Percentiles rank a stretch among this genome's conserved stretches.
phyloP scores from a whole-genome alignment of 2,888 invertebrate genomes.

The Cataglyphis cursor region DNA sequence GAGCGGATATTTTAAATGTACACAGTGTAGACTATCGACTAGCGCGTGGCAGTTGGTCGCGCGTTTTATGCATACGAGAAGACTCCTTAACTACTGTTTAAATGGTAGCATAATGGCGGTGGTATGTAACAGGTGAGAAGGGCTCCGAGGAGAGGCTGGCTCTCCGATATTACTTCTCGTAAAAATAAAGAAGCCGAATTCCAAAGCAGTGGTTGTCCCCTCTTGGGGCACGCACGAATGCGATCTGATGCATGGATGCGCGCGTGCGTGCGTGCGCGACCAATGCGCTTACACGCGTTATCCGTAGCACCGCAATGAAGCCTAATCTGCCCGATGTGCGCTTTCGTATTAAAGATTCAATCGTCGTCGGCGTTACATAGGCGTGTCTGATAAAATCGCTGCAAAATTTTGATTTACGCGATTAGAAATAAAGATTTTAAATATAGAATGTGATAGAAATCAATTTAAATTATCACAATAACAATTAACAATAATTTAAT shows the following conservation, averaged over 20 bases:
- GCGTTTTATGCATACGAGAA: slow-evolving; percentile 67
- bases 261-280: neutral
- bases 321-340: slow-evolving; percentile 36
- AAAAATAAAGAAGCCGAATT: slow-evolving; percentile 84
- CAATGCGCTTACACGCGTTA: slow-evolving; percentile 33
- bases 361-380: neutral
- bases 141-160: slow-evolving; percentile 77
- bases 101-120: slow-evolving; percentile 74
- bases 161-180: slow-evolving; percentile 80
- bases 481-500: neutral
- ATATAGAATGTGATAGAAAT: neutral
- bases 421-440: neutral
- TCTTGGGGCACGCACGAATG: slow-evolving; percentile 34
- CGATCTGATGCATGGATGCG: slow-evolving; percentile 9
- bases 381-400: neutral
- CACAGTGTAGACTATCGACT: slow-evolving; percentile 15
- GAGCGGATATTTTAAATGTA: slow-evolving; percentile 1
- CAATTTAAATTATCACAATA: neutral
- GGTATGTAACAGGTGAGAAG: slow-evolving; percentile 83
- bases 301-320: slow-evolving; percentile 17
- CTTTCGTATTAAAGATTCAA: slow-evolving; percentile 35
- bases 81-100: slow-evolving; percentile 74
- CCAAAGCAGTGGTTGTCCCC: slow-evolving; percentile 83
- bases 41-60: slow-evolving; percentile 47
- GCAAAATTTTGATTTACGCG: neutral